Evolutionary conservation across 2,888 invertebrate species (phyloP), one percentile per base, ranked within the genome.

Genomic region (Rosalia funebris): DNA sequence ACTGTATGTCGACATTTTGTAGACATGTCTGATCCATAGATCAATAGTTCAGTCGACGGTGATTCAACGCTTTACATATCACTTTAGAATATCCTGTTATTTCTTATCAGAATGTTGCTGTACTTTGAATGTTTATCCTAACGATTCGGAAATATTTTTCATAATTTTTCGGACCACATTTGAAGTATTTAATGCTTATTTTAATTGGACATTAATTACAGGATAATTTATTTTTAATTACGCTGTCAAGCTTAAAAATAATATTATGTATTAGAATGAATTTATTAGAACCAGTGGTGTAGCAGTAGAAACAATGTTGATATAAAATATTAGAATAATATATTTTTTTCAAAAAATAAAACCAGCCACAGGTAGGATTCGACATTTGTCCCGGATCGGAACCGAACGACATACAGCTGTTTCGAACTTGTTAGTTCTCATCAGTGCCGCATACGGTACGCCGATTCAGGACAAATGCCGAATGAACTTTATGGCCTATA

Each of bases 21-120:
- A 58, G 58, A 58, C 58, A 58, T 42, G 52, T 58, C 52, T 52
- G 37, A 52, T 53, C 46, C n/a, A 19, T 17, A 48, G 58, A 58
- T 58, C 52, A 58, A 58, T 41, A 58, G 58, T 58, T 58, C 45
- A 58, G 19, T 45, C 15, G 39, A 19, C 36, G 42, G 32, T 58
- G 52, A 58, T 20, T 58, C 58, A 58, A 58, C 32, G 32, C 48
- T 46, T 34, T 37, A 37, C 14, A 50, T 41, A 52, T 15, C 37
- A 25, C 12, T 1, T 10, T 20, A 11, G 7, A 42, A 42, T 42
- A 53, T 53, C 53, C 53, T 53, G 42, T 53, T 53, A 11, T 7
- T 39, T 19, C 31, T 53, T 53, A 53, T 53, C 53, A 2, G 1
- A 3, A 15, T 32, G 31, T 7, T 2, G 16, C n/a, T 53, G 53